phyloP scores from a whole-genome alignment of 2,888 invertebrate species.

The Chrysolina oricalcia region DNA sequence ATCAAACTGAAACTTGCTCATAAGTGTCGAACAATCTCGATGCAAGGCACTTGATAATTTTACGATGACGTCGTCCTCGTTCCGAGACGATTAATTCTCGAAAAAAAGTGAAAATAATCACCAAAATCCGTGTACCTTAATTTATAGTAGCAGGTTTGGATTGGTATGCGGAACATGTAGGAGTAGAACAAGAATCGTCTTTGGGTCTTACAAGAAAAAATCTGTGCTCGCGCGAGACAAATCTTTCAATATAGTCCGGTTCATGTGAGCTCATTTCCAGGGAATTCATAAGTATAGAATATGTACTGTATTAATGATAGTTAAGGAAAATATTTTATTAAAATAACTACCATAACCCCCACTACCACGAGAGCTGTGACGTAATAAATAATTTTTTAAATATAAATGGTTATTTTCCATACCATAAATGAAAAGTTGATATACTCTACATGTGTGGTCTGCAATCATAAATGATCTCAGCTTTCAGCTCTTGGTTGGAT shows the following conservation, averaged over 20 bases:
- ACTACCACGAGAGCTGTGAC: too few species aligned
- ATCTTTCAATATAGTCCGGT: slow-evolving; percentile 25
- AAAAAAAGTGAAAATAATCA: slow-evolving; percentile 28
- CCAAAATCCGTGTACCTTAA: slow-evolving; percentile 39
- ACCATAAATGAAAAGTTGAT: too few species aligned
- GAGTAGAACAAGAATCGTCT: slow-evolving; percentile 36
- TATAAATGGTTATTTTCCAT: too few species aligned
- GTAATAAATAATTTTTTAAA: too few species aligned
- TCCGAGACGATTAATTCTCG: slow-evolving; percentile 12
- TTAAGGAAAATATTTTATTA: too few species aligned
- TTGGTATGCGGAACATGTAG: slow-evolving; percentile 50
- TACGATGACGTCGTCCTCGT: slow-evolving; percentile 17
- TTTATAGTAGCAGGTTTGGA: slow-evolving; percentile 44
- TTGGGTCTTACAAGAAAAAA: slow-evolving; percentile 30
- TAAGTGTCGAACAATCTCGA: not conserved
- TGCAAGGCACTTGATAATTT: slow-evolving; percentile 7
- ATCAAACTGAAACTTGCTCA: not conserved
- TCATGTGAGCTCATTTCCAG: not conserved
- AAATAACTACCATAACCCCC: too few species aligned
- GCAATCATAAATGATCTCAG: too few species aligned
- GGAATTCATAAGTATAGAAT: too few species aligned
- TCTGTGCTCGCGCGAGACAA: slow-evolving; percentile 26
- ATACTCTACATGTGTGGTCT: too few species aligned
- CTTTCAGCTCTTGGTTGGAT: too few species aligned
- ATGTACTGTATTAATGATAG: too few species aligned